Evolutionary conservation across 2,797 vertebrate genomes (phyloP), one percentile per base, ranked within the genome.

Genomic region (Myiotriccus ornatus): DNA sequence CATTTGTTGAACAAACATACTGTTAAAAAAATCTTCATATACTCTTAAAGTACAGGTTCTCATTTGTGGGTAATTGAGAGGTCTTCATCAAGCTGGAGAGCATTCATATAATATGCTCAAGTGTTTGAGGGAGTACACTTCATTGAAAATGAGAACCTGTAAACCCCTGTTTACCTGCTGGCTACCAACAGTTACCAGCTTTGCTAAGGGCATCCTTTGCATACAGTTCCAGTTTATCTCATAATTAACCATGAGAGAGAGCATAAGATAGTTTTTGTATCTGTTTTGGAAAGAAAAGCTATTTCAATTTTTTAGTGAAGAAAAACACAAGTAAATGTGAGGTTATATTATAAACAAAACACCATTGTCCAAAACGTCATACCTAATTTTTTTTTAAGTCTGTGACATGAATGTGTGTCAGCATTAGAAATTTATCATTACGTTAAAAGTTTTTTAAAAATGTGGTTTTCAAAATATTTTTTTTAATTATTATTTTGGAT

Each of bases 1-100:
- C 35, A 23, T 41, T 49, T 55, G 27, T 53, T 0, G 0, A 71
- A 32, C 20, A 87, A 80, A 52, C 2, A 5, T 35, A 30, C 8
- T 10, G 21, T 86, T 75, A 2, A 64, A 47, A 84, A 80, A 53
- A 37, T 43, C 22, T 50, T 53, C 9, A 10, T 37, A 14, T 28
- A 12, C 10, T 69, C 28, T 55, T 35, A 70, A 74, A 90, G 59
- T 46, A 21, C 8, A 53, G 15, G 1, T 89, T 73, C 12, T 59
- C 8, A 20, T 55, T 71, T 49, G 14, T 12, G 10, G 6, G 11
- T 30, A 34, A 30, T 4, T n/a, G 43, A 46, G 34, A 41, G 81
- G 10, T 53, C 3, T 71, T 71, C 10, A 23, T 69, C 2, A 11
- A 13, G 10, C 24, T 87, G 25, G 9, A 34, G 14, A 67, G 23